A percentile compares a stretch with the other conserved stretches of the same genome.
These are phyloP conservation scores for Ephestia elutella DNA, from an alignment of 1,140 invertebrate genomes.

Conservation along the genomic window DNA sequence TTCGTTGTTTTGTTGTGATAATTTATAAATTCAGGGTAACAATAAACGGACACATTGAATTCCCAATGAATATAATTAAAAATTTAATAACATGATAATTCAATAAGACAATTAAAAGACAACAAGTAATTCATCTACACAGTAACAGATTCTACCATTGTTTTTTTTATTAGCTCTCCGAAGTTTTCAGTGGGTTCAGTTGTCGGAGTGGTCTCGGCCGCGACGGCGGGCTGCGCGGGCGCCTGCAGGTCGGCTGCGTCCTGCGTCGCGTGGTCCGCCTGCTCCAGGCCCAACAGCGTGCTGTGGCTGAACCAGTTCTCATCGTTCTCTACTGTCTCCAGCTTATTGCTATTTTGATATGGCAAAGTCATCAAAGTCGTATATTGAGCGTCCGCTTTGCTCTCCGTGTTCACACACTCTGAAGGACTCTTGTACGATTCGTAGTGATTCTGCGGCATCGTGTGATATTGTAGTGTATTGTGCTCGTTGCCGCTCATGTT, in stretches of 20 bases:
- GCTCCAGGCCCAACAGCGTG: conserved; percentile 55
- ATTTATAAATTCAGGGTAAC: neutral
- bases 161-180: conserved; percentile 94
- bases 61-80: conserved; percentile 61
- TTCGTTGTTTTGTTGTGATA: neutral
- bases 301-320: conserved; percentile 70
- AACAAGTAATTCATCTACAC: conserved; percentile 77
- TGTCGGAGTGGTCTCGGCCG: conserved; percentile 30
- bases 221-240: conserved; percentile 50
- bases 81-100: conserved; percentile 64
- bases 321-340: conserved; percentile 74
- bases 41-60: conserved; percentile 24
- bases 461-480: conserved; percentile 40
- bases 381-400: conserved; percentile 72
- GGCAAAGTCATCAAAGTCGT: conserved; percentile 75
- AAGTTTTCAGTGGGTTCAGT: conserved; percentile 81
- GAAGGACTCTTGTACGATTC: conserved; percentile 60
- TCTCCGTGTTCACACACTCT: conserved; percentile 52
- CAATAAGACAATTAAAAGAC: conserved; percentile 55
- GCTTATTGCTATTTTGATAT: conserved; percentile 78
- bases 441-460: conserved; percentile 54
- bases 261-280: conserved; percentile 76
- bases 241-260: conserved; percentile 78
- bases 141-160: conserved; percentile 92
- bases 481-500: conserved; percentile 47